Evolutionary conservation across 2,888 invertebrate genomes (phyloP).

Genomic region (Nomada hirtipes): DNA sequence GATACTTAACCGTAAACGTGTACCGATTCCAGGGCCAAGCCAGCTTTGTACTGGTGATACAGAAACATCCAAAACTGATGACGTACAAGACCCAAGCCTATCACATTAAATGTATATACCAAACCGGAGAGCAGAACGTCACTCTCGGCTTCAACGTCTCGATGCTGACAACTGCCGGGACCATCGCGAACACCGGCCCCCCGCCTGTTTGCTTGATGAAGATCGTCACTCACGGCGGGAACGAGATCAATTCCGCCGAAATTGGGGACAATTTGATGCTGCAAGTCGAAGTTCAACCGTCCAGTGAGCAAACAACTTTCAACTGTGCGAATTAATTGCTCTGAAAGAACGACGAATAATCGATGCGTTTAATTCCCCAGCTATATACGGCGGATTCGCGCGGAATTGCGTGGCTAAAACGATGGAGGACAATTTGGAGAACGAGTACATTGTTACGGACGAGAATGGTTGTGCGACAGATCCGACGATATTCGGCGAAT

Average conservation of each 20-base stretch:
- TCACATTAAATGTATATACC: slow-evolving; percentile 97
- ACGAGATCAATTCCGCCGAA: slow-evolving; percentile 95
- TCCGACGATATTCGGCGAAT: slow-evolving; percentile 96
- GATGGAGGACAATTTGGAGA: slow-evolving; percentile 94
- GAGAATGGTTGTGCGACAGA: slow-evolving; percentile 97
- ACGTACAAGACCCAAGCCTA: slow-evolving; percentile 98
- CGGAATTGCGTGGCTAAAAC: slow-evolving; percentile 97
- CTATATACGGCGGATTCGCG: slow-evolving; percentile 97
- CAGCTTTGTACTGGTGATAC: slow-evolving; percentile 96
- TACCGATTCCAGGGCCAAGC: slow-evolving; percentile 90
- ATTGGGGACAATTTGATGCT: slow-evolving; percentile 95
- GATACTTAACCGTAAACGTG: too few relatives aligned
- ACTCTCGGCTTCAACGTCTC: slow-evolving; percentile 97
- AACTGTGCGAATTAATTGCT: neutral
- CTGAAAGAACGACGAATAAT: neutral
- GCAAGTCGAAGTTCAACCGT: slow-evolving; percentile 93
- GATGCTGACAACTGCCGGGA: slow-evolving; percentile 97
- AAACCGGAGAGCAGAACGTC: slow-evolving; percentile 96
- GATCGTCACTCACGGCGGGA: slow-evolving; percentile 94
- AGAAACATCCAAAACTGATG: slow-evolving; percentile 97
- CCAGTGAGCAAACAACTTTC: slow-evolving; percentile 81
- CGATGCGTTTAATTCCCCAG: slow-evolving; percentile 80
- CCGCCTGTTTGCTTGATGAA: slow-evolving; percentile 97
- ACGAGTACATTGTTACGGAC: slow-evolving; percentile 96
- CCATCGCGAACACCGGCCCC: slow-evolving; percentile 97